Evolutionary conservation across 2,113 vertebrate genomes (phyloP), one percentile per base, ranked within the genome.

Genomic region (Lepus timidus): DNA sequence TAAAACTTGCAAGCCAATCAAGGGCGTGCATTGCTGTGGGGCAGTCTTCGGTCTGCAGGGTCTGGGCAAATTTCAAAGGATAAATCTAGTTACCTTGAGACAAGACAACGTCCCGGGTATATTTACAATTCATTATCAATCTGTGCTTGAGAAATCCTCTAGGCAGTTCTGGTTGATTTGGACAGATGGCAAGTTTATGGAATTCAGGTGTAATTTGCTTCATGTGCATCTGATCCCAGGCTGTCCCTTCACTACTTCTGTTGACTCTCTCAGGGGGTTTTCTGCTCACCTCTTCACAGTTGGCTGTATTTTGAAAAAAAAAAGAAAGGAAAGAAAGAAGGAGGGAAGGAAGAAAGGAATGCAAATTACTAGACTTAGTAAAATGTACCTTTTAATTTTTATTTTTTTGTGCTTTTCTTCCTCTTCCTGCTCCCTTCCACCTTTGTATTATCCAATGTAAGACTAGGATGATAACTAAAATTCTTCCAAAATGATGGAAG

Each of bases 101-200:
- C 61, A 93, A 96, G 95, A 25, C 9, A 51, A 87, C 96, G 29
- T 86, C 91, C 52, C 27, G 76, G 29, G 87, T 91, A 39, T 11
- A 65, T 95, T 92, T 97, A 91, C 76, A 96, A 85, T 96, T 97
- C 91, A 94, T 95, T 87, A 95, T 81, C 39, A 96, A 65, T 29
- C 67, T 52, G 39, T 58, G 55, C 81, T 79, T 29, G n/a, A 39
- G 68, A 62, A 84, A 52, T 94, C 84, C 82, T 96, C 49, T 33
- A 29, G 85, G 74, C 88, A 75, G 79, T 62, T 83, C 31, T 75
- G 44, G 70, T 81, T 23, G 12, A 88, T 84, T 65, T 36, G 79
- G 79, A 61, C 88, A 97, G 95, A 88, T 96, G 94, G 87, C 92
- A 94, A 74, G n/a, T 94, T 78, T 97, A 52, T 75, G 74, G 16